Base-by-base conservation (phyloP, 1,140 invertebrate species). In the Drosophila miranda region DNA sequence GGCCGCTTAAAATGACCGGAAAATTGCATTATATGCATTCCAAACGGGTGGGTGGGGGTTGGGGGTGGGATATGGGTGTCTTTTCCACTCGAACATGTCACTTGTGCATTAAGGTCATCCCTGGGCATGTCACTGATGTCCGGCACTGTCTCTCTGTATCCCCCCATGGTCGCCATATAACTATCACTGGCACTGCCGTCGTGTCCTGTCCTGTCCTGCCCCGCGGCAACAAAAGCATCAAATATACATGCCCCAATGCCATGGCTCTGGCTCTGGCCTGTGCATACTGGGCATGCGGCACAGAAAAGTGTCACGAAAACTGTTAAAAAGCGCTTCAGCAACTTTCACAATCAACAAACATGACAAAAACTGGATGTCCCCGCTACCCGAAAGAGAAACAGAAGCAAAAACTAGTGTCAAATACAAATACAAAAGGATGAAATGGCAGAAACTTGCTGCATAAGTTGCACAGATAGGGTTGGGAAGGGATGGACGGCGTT, bases 311-410 rank as follows among this genome's bases (percentile, higher is more conserved):
- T 84, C 82, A 77, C 73, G 61, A 81, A 70, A 84, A 84, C 81
- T 84, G 81, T 84, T 84, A 86, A 84, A 84, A 84, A 84, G 81
- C 81, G 81, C 82, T 84, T 84, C 81, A 87, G 58, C 69, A 84
- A 84, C 82, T 84, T 86, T 87, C 63, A 82, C 81, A 86, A 86
- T 86, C 81, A 86, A 78, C 81, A 78, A 87, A 86, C 81, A 86
- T 82, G 81, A 82, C 81, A 86, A 86, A 87, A 87, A 87, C 82
- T 78, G 69, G 64, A 75, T 59, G 60, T 68, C 67, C 50, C 30
- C 53, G 43, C n/a, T 34, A 23, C 38, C 42, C 46, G 23, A 26
- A 43, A 14, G 34, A 23, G 45, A 23, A 45, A n/a, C 14, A 41
- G 30, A 71, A 63, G 82, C 64, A 78, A 84, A 84, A 82, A 68